Evolutionary conservation across 2,113 vertebrate species (phyloP), one percentile per base, ranked within the genome.

Genomic region (Seriola quinqueradiata): DNA sequence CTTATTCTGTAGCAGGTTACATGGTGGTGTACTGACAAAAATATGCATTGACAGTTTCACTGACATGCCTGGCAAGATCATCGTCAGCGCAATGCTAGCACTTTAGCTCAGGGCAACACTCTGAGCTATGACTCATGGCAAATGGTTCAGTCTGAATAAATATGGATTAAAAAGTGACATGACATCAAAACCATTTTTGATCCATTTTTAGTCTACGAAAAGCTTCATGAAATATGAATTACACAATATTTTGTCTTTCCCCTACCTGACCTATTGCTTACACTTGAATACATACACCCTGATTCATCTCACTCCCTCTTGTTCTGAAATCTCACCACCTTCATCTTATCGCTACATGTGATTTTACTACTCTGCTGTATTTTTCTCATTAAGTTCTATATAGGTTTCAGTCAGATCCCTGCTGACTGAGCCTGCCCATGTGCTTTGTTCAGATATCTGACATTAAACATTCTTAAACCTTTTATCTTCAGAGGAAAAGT

Each of bases 1-100:
- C 50, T 75, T 14, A 64, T 78, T 61, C 70, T 80, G 70, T 66
- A 57, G 64, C 82, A 70, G 34, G 79, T 80, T 82, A 61, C 68
- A 66, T 67, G 68, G 10, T 77, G 76, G 46, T 57, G 9, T 50
- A 46, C 25, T 81, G 80, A 89, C 79, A 90, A 73, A 84, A 88
- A 92, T 50, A 75, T 52, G 74, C 86, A 79, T 85, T 85, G 87
- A 86, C 89, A 89, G 59, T 89, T 87, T 87, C 73, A 77, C 82
- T 77, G 86, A 84, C 79, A 76, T 83, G 90, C 77, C 79, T 82
- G 46, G 61, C 67, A 69, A 82, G 81, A 89, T 92, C 77, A 89
- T 78, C 81, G 59, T 88, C 87, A 90, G 64, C 50, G 12, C n/a
- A 19, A 63, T 68, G 55, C 55, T 70, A 83, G 79, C 64, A 65